Conservation (phyloP, 2,888 invertebrate species). For the Synergus itoensis region DNA sequence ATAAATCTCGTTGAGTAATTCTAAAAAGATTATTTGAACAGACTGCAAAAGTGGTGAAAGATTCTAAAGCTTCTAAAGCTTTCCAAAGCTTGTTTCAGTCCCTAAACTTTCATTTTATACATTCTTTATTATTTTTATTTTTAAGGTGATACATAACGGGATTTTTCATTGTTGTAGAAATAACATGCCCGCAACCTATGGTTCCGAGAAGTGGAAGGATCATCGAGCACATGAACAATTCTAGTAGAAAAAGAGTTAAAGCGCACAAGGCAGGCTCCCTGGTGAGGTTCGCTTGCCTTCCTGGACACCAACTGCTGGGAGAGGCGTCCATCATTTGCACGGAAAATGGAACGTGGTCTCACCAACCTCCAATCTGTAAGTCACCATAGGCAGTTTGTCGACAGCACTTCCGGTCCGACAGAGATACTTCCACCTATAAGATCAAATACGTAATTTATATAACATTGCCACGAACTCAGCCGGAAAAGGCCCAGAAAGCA, state of each 20-base stretch:
- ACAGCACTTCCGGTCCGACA: constrained; percentile 31
- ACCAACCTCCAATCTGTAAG: constrained; percentile 90
- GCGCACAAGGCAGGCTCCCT: constrained; percentile 89
- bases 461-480: constrained; percentile 43
- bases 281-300: constrained; percentile 87
- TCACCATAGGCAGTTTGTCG: constrained; percentile 50
- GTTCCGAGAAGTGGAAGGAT: constrained; percentile 86
- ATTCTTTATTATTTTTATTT: no score
- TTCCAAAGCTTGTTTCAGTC: no score
- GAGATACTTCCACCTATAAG: neutral
- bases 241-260: constrained; percentile 77
- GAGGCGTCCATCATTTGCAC: constrained; percentile 92
- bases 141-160: no score
- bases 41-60: no score
- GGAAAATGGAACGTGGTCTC: constrained; percentile 93
- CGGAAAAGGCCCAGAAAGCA: constrained; percentile 49
- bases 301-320: constrained; percentile 85
- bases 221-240: constrained; percentile 75
- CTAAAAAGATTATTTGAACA: neutral
- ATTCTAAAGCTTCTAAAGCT: neutral
- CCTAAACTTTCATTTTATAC: no score
- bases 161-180: constrained; percentile 66
- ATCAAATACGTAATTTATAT: neutral
- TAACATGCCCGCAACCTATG: constrained; percentile 88
- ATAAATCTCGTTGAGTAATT: neutral